Percentiles rank a stretch among this genome's conserved stretches.
These are phyloP conservation scores for Epistrophe grossulariae DNA, from an alignment of 2,888 invertebrate species.

Conservation along the genomic window DNA sequence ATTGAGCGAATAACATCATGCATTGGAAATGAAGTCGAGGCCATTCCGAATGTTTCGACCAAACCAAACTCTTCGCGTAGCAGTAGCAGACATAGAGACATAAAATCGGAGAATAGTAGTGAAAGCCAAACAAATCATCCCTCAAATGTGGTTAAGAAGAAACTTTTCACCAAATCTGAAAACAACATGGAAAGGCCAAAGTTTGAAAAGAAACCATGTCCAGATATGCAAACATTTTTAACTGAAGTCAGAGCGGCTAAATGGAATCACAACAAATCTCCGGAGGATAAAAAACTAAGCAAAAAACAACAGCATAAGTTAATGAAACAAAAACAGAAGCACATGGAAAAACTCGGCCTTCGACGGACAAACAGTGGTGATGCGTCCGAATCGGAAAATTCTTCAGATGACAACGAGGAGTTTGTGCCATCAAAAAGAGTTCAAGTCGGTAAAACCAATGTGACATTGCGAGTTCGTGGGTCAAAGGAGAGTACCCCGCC, in stretches of 20 bases:
- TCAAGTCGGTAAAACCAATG: constrained; percentile 82
- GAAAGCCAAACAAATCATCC: constrained; percentile 77
- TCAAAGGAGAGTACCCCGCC: constrained; percentile 76
- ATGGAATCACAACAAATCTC: constrained; percentile 81
- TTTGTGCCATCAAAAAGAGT: constrained; percentile 82
- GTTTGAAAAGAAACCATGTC: constrained; percentile 79
- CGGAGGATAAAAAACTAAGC: constrained; percentile 83
- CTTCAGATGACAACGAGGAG: constrained; percentile 83
- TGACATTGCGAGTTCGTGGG: constrained; percentile 81
- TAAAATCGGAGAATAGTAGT: constrained; percentile 74
- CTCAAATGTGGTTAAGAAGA: constrained; percentile 80
- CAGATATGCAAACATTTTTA: constrained; percentile 81
- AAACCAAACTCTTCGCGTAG: constrained; percentile 56
- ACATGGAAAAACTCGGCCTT: constrained; percentile 85
- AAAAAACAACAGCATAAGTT: constrained; percentile 83
- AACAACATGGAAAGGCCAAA: constrained; percentile 62
- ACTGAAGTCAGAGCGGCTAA: constrained; percentile 82
- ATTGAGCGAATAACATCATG: constrained; percentile 85
- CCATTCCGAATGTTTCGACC: constrained; percentile 8
- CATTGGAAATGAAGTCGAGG: constrained; percentile 56
- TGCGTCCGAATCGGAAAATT: constrained; percentile 80
- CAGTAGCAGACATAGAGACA: constrained; percentile 68
- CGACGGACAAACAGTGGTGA: constrained; percentile 80
- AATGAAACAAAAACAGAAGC: constrained; percentile 86
- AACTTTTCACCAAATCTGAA: constrained; percentile 79